phyloP scores from a whole-genome alignment of 2,113 vertebrate genomes.

The Cyanoramphus novaezelandiae region DNA sequence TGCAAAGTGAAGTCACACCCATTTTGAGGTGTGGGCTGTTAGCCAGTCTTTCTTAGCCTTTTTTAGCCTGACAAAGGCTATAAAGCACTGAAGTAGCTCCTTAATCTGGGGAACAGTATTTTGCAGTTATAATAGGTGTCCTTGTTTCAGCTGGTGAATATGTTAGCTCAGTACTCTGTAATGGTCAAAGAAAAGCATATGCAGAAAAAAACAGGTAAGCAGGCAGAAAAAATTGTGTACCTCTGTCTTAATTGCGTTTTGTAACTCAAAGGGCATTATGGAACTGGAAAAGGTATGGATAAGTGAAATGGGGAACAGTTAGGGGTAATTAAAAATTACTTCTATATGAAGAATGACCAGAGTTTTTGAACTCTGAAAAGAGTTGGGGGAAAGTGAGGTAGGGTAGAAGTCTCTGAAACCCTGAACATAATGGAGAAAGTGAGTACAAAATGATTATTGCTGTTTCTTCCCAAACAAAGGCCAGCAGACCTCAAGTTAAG shows the following conservation, averaged over 20 bases:
- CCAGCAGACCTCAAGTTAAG: neutral
- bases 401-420: neutral
- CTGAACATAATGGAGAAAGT: neutral
- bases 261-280: neutral
- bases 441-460: neutral
- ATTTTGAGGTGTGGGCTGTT: neutral
- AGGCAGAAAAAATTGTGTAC: neutral
- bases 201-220: neutral
- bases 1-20: neutral
- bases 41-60: neutral
- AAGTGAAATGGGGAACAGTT: neutral
- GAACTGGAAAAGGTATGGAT: neutral
- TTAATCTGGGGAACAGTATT: neutral
- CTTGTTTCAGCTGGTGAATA: neutral
- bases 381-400: neutral
- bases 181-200: neutral
- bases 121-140: neutral
- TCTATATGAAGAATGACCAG: neutral
- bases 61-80: neutral
- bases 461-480: neutral
- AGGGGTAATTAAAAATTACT: neutral
- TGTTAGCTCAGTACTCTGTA: neutral
- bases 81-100: neutral
- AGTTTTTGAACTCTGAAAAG: neutral
- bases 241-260: neutral